Evolutionary conservation across 2,113 vertebrate species (phyloP).

Genomic region (Coreoperca whiteheadi): DNA sequence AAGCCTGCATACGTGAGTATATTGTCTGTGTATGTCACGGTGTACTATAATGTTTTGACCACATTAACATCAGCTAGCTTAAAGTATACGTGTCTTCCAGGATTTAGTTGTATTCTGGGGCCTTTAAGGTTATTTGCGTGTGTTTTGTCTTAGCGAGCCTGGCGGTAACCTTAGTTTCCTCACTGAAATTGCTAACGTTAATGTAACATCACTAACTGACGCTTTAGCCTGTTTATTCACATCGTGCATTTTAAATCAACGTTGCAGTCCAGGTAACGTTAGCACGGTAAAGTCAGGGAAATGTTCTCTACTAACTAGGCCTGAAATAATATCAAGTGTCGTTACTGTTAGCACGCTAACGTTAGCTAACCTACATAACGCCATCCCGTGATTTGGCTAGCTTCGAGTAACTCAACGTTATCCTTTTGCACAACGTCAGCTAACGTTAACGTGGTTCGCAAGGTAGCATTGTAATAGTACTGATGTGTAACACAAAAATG

Average conservation of each 20-base stretch:
- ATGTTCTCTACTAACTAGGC: neutral
- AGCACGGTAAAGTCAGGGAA: neutral
- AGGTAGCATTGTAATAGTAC: neutral
- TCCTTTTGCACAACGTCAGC: too few species aligned
- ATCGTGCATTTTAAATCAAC: neutral
- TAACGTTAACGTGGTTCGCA: too few species aligned
- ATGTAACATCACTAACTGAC: neutral
- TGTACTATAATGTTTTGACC: neutral
- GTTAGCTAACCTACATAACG: slow-evolving; percentile 9
- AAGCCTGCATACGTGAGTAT: neutral
- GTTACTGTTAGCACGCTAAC: slow-evolving; percentile 7
- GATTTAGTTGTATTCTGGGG: neutral
- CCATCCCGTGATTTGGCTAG: neutral
- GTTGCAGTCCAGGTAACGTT: neutral
- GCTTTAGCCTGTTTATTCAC: neutral
- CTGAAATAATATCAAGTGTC: neutral
- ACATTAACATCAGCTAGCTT: neutral
- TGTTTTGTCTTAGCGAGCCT: neutral
- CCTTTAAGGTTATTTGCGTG: neutral
- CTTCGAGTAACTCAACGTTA: neutral
- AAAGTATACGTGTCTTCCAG: neutral
- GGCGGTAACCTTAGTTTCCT: neutral
- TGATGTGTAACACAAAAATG: neutral
- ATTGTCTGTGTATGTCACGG: neutral
- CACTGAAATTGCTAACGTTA: neutral